Base-by-base conservation (phyloP, 2,797 vertebrate genomes). In the Diglossa cyanea region DNA sequence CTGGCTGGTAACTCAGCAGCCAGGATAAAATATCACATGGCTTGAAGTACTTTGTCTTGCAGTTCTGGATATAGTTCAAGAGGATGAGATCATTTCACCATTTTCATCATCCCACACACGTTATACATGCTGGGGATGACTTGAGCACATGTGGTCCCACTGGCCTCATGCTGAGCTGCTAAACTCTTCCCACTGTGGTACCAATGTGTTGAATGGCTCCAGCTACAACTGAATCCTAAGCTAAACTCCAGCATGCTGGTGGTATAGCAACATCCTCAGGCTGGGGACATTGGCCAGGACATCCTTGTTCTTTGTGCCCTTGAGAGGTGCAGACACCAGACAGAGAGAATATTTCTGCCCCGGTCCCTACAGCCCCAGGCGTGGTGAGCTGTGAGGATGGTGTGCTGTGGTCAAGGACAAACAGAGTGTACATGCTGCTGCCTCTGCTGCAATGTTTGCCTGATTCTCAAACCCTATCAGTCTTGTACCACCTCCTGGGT, bases 371-470 rank as follows among this genome's bases (percentile, higher is more conserved):
- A 78, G 54, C 13, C 63, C 60, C n/a, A 58, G 30, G 20, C 26
- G 31, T 68, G 63, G 31, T 68, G 63, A 35, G 62, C 28, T 12
- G 14, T 4, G 33, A 70, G 28, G 16, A 40, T 1, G 0, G 33
- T 2, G 4, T 44, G 21, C 28, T 3, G 1, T 17, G 28, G 23
- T 13, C 44, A 42, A 47, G 75, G 61, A 23, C 13, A 60, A 80
- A 44, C 2, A 28, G 13, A 45, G 5, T 11, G 5, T 20, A 8
- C 40, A 33, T 0, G 0, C 18, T 63, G 15, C 10, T 65, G 42
- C n/a, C 7, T 86, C 37, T 35, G 24, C 25, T 30, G 8, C 0
- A 0, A 2, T 4, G 5, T 37, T n/a, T 66, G 54, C 28, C 51
- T 40, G 23, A 57, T 63, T 51, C 31, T 72, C 5, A 4, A 12